Evolutionary conservation across 1,140 invertebrate genomes (phyloP).

Genomic region (Lucilia sericata): DNA sequence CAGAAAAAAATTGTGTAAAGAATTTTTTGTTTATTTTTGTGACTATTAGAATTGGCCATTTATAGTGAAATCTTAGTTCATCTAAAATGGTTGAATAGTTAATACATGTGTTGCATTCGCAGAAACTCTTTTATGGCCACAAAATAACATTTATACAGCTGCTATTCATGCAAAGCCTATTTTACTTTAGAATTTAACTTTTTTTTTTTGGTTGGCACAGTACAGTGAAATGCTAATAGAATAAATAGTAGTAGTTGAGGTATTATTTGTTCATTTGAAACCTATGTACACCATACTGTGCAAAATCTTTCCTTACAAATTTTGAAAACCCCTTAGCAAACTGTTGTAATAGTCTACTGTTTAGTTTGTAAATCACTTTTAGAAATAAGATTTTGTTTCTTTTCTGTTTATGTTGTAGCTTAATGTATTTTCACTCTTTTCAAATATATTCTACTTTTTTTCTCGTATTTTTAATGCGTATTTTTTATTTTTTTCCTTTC

Average conservation of each 20-base stretch:
- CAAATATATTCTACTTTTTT: not conserved
- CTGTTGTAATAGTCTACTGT: not conserved
- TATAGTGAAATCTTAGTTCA: not conserved
- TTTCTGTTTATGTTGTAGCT: not conserved
- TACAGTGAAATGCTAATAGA: too few species aligned
- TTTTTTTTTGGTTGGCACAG: too few species aligned
- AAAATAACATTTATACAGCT: constrained; percentile 41
- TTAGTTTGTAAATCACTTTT: not conserved
- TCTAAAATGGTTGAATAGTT: not conserved
- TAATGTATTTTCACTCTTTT: not conserved
- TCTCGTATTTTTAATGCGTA: not conserved
- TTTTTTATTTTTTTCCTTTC: constrained; percentile 48
- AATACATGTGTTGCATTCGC: constrained; percentile 19
- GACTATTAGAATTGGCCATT: not conserved
- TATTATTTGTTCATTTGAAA: too few species aligned
- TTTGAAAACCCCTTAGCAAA: too few species aligned
- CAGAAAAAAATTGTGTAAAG: not conserved
- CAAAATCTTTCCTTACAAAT: too few species aligned
- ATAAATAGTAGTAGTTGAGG: too few species aligned
- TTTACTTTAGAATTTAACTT: too few species aligned
- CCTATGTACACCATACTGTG: too few species aligned
- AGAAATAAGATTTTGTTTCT: not conserved
- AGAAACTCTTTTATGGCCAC: constrained; percentile 35
- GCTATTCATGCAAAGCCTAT: constrained; percentile 32
- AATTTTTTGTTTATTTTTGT: not conserved